Base-by-base conservation (phyloP, 2,113 vertebrate species). In the Mastomys natalensis region DNA sequence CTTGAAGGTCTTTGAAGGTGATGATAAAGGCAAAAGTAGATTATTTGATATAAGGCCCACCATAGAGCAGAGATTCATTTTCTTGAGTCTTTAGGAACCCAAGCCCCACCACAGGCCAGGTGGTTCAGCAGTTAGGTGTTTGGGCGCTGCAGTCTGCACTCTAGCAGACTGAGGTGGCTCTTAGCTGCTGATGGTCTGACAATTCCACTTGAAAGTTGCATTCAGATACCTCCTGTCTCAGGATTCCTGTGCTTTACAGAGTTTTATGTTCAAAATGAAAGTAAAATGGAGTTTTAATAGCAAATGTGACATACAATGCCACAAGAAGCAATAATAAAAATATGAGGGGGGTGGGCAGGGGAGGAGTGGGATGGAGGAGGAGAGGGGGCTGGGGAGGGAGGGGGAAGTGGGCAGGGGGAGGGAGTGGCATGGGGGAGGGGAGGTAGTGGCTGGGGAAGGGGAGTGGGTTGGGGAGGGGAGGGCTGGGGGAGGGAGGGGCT, bases 191-290 rank as follows among this genome's bases (percentile, higher is more conserved):
- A 53, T 3, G n/a, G 31, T n/a, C 45, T 34, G 22, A 92, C 68
- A 78, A 45, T 45, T 29, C 24, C 16, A 60, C 73, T 80, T 82
- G 87, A 93, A 48, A 77, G 74, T 19, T 89, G 16, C 45, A 66
- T 70, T 81, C n/a, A 55, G 85, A 70, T 48, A 51, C 29, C 9
- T 10, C 19, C 45, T 58, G 48, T 43, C 24, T 43, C 37, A 31
- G 7, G 22, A 12, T 80, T 74, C 80, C 43, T 77, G 58, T 82
- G 91, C 24, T 17, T 6, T 92, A 62, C 34, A 72, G 84, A 94
- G 82, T 62, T 73, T 84, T 64, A 62, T 13, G 37, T 89, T 62
- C 43, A 78, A 82, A 96, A 89, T 1, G 76, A 73, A 93, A 58
- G 76, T 60, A 72, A 31, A 91, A 17, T 43, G 12, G 70, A 1